Conservation (phyloP, 2,797 vertebrate species). For the Acrossocheilus fasciatus region DNA sequence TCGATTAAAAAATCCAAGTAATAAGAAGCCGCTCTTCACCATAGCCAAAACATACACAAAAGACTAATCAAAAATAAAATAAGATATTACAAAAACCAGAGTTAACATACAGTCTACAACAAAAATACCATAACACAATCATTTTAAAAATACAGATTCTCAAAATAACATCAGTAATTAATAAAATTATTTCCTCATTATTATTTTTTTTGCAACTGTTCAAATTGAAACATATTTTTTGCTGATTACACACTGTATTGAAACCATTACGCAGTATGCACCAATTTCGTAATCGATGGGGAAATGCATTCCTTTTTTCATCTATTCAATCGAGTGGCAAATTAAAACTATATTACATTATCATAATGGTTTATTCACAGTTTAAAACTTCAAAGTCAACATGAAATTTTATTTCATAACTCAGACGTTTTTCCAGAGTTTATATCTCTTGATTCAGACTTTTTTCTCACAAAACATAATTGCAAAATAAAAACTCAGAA, state of each 20-base stretch:
- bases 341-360: conserved; percentile 26
- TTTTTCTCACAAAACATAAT: not conserved
- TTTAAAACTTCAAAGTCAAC: conserved; percentile 48
- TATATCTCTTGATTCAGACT: not conserved
- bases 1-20: conserved; percentile 49
- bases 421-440: not conserved
- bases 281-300: not conserved
- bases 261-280: conserved; percentile 45
- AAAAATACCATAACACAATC: conserved; percentile 58
- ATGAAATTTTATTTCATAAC: not conserved
- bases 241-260: conserved; percentile 52
- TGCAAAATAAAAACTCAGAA: not conserved
- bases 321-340: not conserved
- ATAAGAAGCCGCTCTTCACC: conserved; percentile 34
- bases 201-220: conserved; percentile 37
- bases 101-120: conserved; percentile 60
- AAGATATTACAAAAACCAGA: conserved; percentile 54
- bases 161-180: conserved; percentile 47
- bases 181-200: conserved; percentile 32
- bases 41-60: conserved; percentile 22
- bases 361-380: conserved; percentile 50
- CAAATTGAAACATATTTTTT: conserved; percentile 13
- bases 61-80: not conserved
- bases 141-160: conserved; percentile 58
- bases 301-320: not conserved